Base-by-base conservation (phyloP, 2,797 vertebrate genomes). In the Pantherophis alleghaniensis region DNA sequence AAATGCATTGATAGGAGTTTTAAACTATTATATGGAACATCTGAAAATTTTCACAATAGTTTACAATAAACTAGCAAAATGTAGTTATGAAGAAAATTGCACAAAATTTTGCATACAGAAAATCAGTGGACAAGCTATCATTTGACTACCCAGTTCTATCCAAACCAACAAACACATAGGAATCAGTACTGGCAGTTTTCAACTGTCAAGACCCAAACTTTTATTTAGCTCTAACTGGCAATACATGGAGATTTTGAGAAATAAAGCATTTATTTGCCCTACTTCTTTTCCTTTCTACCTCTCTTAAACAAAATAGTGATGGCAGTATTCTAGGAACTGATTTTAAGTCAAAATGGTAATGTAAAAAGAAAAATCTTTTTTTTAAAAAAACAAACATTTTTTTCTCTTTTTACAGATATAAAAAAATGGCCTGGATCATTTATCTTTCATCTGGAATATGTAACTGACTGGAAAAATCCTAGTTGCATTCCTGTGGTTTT, bases 381-480 rank as follows among this genome's bases (percentile, higher is more conserved):
- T 90, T 28, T 7, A 4, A 42, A 69, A 51, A 90, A 42, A 66
- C 11, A 20, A 83, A 83, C 10, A 47, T 1, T 0, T 79, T 79
- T 83, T 91, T 74, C 89, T 91, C 92, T 59, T 92, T 59, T 87
- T 26, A 26, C 16, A 93, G 5, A 47, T 94, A 32, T 60, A 24
- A 87, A 74, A 32, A 37, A 55, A 90, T 92, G 93, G 32, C 51
- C 51, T 28, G 60, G 83, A 55, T 83, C 42, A 87, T 22, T n/a
- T 86, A 57, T 92, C 24, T 57, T 88, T 88, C 90, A 90, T 90
- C 59, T 86, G 74, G 88, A 92, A 92, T 90, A 92, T 28, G 59
- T 61, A 53, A 86, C 57, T 63, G 63, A 63, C 51, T 86, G 66
- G 66, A 28, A 90, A 89, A 63, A 28, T 86, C 14, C 20, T 18